A percentile compares a stretch with the other conserved stretches of the same genome.
phyloP scores from a whole-genome alignment of 2,888 invertebrate genomes.

The Dusona sp. region DNA sequence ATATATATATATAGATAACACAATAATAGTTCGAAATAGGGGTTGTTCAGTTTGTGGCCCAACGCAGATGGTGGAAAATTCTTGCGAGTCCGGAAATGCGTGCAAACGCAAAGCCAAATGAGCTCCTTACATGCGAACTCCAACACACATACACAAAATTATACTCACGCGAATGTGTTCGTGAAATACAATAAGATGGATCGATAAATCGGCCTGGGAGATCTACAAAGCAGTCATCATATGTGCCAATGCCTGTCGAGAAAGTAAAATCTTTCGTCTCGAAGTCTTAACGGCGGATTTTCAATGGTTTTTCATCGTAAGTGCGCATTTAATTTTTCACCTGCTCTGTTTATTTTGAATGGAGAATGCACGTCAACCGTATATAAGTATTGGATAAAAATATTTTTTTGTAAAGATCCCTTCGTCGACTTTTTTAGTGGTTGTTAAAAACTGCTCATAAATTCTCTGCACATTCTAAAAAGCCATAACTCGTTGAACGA shows the following conservation, averaged over 20 bases:
- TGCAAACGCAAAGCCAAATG: constrained; percentile 48
- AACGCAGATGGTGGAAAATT: constrained; percentile 35
- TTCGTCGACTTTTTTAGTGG: not conserved
- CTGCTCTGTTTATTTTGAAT: not conserved
- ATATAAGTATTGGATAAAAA: not conserved
- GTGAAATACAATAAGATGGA: constrained; percentile 16
- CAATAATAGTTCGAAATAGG: constrained; percentile 25
- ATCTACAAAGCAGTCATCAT: constrained; percentile 30
- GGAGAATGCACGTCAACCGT: not conserved
- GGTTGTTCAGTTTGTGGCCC: constrained; percentile 55
- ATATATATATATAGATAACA: not conserved
- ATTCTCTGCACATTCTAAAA: not conserved
- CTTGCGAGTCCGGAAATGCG: constrained; percentile 41
- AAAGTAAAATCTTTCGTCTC: not conserved
- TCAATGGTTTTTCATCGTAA: constrained; percentile 2
- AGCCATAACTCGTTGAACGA: not conserved
- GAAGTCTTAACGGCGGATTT: not conserved
- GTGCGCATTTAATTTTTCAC: not conserved
- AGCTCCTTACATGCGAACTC: constrained; percentile 47
- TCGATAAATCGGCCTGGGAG: constrained; percentile 46
- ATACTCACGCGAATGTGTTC: not conserved
- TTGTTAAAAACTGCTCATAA: not conserved
- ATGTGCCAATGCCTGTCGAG: constrained; percentile 7
- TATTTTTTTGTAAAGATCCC: not conserved
- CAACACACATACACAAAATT: not conserved